A percentile compares a stretch with the other conserved stretches of the same genome.
Evolutionary conservation across 2,888 invertebrate genomes (phyloP).

Genomic region (Incurvaria masculella): DNA sequence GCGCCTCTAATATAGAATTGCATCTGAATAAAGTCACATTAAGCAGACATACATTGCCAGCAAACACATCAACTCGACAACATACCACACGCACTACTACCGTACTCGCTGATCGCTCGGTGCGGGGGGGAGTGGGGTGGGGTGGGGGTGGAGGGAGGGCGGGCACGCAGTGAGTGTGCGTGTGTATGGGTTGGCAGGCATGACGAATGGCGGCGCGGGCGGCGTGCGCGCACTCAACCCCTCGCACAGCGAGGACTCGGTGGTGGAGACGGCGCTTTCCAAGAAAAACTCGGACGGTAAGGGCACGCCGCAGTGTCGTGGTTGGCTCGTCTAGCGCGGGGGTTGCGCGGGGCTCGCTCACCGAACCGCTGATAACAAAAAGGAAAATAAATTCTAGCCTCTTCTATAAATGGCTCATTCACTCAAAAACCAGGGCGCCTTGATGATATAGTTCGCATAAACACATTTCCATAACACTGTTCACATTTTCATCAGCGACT

Average conservation of each 20-base stretch:
- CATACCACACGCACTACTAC: too few relatives aligned
- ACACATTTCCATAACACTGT: neutral
- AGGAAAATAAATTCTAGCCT: too few relatives aligned
- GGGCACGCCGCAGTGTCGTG: constrained; percentile 29
- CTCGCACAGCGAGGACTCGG: constrained; percentile 78
- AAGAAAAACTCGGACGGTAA: constrained; percentile 85
- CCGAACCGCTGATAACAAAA: too few relatives aligned
- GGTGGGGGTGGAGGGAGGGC: neutral
- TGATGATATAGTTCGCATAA: neutral
- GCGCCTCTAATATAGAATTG: too few relatives aligned
- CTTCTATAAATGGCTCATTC: too few relatives aligned
- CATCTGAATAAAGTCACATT: too few relatives aligned
- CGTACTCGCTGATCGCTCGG: too few relatives aligned
- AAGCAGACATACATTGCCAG: too few relatives aligned
- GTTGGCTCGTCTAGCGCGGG: constrained; percentile 23
- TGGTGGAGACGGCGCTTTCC: constrained; percentile 74
- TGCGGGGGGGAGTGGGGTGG: neutral
- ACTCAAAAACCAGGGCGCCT: too few relatives aligned
- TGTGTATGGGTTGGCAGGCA: constrained; percentile 51
- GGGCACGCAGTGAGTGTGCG: constrained; percentile 32
- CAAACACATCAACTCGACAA: too few relatives aligned
- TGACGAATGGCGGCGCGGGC: constrained; percentile 39
- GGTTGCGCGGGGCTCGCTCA: neutral
- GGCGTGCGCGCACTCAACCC: constrained; percentile 55
- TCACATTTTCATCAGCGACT: too few relatives aligned